Conservation (phyloP, 2,888 invertebrate species). For the Drosophila hamatofila region DNA sequence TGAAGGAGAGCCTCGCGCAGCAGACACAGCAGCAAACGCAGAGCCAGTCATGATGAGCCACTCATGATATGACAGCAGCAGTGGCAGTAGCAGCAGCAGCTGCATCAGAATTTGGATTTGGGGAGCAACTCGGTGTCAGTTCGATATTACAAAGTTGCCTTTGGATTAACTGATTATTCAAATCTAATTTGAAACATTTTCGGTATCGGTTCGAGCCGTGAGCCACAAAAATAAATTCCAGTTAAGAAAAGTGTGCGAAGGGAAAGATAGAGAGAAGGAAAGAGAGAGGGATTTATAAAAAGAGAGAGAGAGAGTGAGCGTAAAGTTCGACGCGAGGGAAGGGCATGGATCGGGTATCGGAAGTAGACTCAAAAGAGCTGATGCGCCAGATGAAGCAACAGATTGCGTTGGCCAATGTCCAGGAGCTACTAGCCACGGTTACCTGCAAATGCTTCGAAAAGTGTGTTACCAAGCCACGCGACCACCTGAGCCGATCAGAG, state of each 20-base stretch:
- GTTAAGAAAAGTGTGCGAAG: not conserved
- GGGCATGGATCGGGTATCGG: constrained; percentile 22
- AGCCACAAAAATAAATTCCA: constrained; percentile 5
- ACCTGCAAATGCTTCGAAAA: constrained; percentile 57
- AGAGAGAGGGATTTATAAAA: not conserved
- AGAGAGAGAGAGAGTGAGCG: not conserved
- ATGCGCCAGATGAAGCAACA: constrained; percentile 97
- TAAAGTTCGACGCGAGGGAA: not conserved
- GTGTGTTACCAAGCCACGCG: constrained; percentile 39
- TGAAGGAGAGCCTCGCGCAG: not conserved
- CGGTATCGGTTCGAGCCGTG: constrained; percentile 2
- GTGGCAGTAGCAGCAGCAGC: not conserved
- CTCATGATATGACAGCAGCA: not conserved
- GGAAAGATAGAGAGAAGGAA: not conserved
- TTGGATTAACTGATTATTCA: not conserved
- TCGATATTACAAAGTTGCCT: constrained; percentile 2
- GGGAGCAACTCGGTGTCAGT: not conserved
- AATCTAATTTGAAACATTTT: not conserved
- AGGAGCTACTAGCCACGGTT: constrained; percentile 90
- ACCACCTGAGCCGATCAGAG: constrained; percentile 33
- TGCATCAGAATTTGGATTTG: not conserved
- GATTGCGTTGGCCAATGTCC: constrained; percentile 95
- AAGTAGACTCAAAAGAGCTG: constrained; percentile 82
- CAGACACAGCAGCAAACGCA: not conserved
- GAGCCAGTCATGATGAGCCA: not conserved